These are phyloP conservation scores for Acyrthosiphon pisum DNA, from an alignment of 1,140 invertebrate species.

Conservation along the genomic window DNA sequence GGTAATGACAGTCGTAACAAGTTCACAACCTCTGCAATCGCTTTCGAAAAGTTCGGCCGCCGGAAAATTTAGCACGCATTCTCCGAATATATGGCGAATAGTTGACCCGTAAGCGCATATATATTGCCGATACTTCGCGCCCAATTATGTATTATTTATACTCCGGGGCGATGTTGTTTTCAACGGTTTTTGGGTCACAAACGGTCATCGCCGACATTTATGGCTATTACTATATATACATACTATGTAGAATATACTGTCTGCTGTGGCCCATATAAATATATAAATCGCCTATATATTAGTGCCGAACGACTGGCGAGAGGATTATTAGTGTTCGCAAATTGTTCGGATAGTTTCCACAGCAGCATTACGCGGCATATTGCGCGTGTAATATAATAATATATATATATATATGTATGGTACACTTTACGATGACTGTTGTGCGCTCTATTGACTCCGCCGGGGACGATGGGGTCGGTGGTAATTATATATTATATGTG, in stretches of 20 bases:
- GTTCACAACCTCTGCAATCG: background rate
- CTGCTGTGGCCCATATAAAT: background rate
- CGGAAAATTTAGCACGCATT: background rate
- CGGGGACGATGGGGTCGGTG: background rate
- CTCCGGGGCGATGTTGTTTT: background rate
- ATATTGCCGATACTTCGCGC: background rate
- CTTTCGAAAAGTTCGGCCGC: background rate
- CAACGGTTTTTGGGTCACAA: background rate
- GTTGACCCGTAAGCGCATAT: background rate
- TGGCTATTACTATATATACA: background rate
- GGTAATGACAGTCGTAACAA: background rate
- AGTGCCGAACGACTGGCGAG: background rate
- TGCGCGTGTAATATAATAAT: background rate
- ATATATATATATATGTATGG: background rate
- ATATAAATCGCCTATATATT: constrained; percentile 8
- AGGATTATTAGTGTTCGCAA: background rate
- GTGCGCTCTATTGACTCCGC: background rate
- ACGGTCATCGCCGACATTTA: background rate
- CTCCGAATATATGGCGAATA: background rate
- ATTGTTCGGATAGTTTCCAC: constrained; percentile 44
- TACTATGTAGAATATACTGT: background rate
- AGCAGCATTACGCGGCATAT: background rate
- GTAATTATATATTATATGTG: background rate
- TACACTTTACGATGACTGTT: background rate
- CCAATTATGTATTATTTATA: background rate